phyloP scores from a whole-genome alignment of 2,888 invertebrate genomes.

The Lasioglossum marginatum region DNA sequence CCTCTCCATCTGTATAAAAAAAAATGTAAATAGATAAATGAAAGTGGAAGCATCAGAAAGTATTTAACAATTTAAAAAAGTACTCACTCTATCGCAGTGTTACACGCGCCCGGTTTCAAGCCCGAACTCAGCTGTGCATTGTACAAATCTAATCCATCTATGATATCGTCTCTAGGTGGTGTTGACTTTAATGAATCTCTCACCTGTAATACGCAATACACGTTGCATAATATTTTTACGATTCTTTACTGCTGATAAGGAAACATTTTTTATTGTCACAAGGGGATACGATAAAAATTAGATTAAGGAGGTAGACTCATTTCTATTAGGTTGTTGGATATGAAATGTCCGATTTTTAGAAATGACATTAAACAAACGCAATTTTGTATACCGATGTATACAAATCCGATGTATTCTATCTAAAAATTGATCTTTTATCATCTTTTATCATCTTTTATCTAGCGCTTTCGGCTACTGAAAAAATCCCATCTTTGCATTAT shows the following conservation, averaged over 20 bases:
- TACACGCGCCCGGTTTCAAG: conserved; percentile 73
- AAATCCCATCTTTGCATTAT: too few relatives aligned
- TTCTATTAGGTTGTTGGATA: too few relatives aligned
- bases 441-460: too few relatives aligned
- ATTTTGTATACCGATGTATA: too few relatives aligned
- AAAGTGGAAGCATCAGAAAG: neutral
- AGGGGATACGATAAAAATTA: neutral
- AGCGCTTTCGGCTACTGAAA: too few relatives aligned
- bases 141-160: conserved; percentile 70
- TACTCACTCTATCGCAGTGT: conserved; percentile 77
- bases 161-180: conserved; percentile 72
- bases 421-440: too few relatives aligned
- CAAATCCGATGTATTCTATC: too few relatives aligned
- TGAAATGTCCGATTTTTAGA: too few relatives aligned
- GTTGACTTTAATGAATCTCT: conserved; percentile 70
- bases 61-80: neutral
- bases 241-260: neutral
- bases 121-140: conserved; percentile 66
- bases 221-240: neutral
- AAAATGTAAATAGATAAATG: neutral
- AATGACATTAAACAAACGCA: too few relatives aligned
- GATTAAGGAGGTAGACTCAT: neutral
- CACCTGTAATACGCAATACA: conserved; percentile 61
- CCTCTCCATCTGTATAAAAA: conserved; percentile 52
- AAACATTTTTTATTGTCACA: neutral